Evolutionary conservation across 2,113 vertebrate genomes (phyloP).

Genomic region (Meleagris gallopavo): DNA sequence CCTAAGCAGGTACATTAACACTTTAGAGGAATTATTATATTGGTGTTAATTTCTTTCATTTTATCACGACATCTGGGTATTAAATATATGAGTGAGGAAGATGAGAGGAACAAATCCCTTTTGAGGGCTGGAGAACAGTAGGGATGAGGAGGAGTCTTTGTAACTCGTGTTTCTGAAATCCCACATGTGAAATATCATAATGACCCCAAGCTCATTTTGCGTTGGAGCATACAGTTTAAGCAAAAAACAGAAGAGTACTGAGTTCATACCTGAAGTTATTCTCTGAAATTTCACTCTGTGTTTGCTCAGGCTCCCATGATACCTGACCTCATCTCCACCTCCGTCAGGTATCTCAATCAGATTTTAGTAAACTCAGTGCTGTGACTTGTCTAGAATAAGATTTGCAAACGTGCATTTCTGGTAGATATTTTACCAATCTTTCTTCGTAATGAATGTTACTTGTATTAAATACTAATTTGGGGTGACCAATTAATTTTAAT

Average conservation of each 20-base stretch:
- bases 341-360: background rate
- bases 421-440: background rate
- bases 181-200: background rate
- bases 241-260: background rate
- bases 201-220: background rate
- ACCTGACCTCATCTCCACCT: background rate
- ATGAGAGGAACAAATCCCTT: background rate
- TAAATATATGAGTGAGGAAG: background rate
- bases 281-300: accelerated
- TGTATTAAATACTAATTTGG: constrained; percentile 6
- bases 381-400: background rate
- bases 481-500: constrained; percentile 29
- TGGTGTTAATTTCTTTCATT: background rate
- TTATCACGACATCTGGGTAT: background rate
- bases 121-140: background rate
- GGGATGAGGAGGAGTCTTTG: background rate
- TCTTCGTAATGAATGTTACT: accelerated
- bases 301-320: background rate
- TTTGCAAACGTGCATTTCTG: background rate
- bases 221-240: background rate
- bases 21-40: background rate
- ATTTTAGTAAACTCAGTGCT: background rate
- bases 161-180: background rate
- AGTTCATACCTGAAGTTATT: background rate
- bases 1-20: accelerated